phyloP scores from a whole-genome alignment of 2,888 invertebrate genomes.

The Eudemis profundana region DNA sequence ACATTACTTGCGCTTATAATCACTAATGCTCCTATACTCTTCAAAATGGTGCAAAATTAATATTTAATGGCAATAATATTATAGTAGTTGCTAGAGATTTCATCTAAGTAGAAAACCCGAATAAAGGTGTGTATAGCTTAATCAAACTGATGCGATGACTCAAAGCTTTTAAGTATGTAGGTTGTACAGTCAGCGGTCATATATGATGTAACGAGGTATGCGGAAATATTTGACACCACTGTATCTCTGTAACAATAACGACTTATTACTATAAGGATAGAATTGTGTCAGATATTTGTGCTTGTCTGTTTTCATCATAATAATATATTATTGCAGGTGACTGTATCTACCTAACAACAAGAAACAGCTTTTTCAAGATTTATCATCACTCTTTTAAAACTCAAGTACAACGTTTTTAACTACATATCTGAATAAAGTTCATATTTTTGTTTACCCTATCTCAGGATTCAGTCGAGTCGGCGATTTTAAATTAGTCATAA shows the following conservation, averaged over 20 bases:
- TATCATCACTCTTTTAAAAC: constrained; percentile 2
- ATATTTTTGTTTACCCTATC: constrained; percentile 27
- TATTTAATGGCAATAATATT: constrained; percentile 67
- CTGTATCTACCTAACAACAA: neutral
- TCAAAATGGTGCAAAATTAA: constrained; percentile 65
- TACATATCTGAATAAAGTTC: constrained; percentile 34
- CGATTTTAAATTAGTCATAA: constrained; percentile 28
- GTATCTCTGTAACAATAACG: no score
- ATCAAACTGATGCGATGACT: neutral
- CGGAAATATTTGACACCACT: no score
- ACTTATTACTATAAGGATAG: no score
- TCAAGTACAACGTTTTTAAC: constrained; percentile 12
- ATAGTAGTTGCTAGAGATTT: constrained; percentile 42
- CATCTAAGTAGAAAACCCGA: constrained; percentile 30
- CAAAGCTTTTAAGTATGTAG: constrained; percentile 1
- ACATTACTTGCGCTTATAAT: neutral
- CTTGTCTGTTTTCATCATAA: no score
- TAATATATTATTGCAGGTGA: no score
- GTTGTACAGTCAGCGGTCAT: no score
- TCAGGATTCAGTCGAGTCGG: neutral
- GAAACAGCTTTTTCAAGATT: neutral
- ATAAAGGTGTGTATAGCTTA: constrained; percentile 19
- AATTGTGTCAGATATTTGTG: no score
- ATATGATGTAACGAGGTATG: no score
- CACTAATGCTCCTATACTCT: constrained; percentile 43